Base-by-base conservation (phyloP, 1,140 invertebrate species). In the Drosophila nigrodunni region DNA sequence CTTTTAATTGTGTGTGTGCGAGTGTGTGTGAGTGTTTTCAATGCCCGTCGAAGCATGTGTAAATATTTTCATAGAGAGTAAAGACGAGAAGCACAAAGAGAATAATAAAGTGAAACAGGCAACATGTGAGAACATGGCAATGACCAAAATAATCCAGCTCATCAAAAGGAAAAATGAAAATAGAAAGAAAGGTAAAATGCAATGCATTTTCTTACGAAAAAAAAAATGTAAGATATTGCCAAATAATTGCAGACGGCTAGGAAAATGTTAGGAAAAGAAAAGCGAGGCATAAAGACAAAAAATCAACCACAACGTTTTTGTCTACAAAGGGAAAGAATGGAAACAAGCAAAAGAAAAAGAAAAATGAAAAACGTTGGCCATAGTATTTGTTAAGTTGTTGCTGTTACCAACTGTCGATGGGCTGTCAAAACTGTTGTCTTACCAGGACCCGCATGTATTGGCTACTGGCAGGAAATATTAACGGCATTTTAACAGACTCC, bases 61-160 rank as follows among this genome's bases (percentile, higher is more conserved):
- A 90, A 90, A 87, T 90, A 90, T 90, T 90, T 80, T 86, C 87
- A 80, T 87, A 78, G 87, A 65, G 69, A 44, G 68, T 43, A 57
- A 70, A 79, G 50, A 59, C 52, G 46, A 54, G 62, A 37, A 10
- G 58, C 18, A 75, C 83, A 87, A 87, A 21, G 41, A 25, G 55
- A 44, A 60, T 41, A 70, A 74, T 59, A 30, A 49, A 21, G 50
- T 55, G 30, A 70, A 70, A 57, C 64, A 65, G 70, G 43, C 66
- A 76, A 65, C 58, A 72, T 82, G 82, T 78, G 78, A 90, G 74
- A 90, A 90, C 73, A 82, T 82, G 85, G 82, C 87, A 90, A 90
- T 90, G 82, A 86, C 81, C 87, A 90, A 90, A 90, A 82, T 87
- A 87, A 87, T 83, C 83, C 79, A 69, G 66, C 34, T 54, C 61